A percentile compares a stretch with the other conserved stretches of the same genome.
phyloP scores from a whole-genome alignment of 2,888 invertebrate species.

The Didymodactylos carnosus region DNA sequence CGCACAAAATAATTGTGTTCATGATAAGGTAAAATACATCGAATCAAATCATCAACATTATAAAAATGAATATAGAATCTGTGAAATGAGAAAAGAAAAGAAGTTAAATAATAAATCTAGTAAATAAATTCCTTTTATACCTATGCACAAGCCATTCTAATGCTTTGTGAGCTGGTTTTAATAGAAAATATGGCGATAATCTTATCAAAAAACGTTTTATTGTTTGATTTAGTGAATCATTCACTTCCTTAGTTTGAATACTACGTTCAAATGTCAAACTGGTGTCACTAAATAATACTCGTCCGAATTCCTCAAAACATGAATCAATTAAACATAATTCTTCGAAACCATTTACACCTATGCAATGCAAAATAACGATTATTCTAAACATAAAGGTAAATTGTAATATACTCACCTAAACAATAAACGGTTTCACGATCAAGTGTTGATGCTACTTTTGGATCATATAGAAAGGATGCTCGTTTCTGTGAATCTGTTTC shows the following conservation, averaged over 20 bases:
- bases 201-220: constrained; percentile 56
- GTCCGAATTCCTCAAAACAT: constrained; percentile 51
- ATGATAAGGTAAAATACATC: constrained; percentile 70
- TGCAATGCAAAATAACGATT: not conserved
- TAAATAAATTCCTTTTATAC: constrained; percentile 21
- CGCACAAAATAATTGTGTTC: constrained; percentile 68
- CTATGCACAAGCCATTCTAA: constrained; percentile 79
- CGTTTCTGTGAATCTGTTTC: constrained; percentile 21
- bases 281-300: constrained; percentile 53
- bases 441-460: constrained; percentile 65
- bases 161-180: constrained; percentile 65
- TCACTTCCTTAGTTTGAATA: constrained; percentile 53
- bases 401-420: constrained; percentile 44
- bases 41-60: constrained; percentile 59
- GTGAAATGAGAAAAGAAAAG: constrained; percentile 3
- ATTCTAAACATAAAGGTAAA: not conserved
- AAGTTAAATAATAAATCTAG: not conserved
- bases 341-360: constrained; percentile 55
- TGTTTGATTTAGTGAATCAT: constrained; percentile 51
- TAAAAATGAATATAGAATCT: constrained; percentile 69
- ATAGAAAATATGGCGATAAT: constrained; percentile 66
- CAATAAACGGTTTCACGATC: constrained; percentile 64
- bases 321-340: constrained; percentile 56
- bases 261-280: constrained; percentile 58
- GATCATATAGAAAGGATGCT: constrained; percentile 66